These are phyloP conservation scores for Aphyosemion australe DNA, from an alignment of 2,113 vertebrate species.

Conservation along the genomic window DNA sequence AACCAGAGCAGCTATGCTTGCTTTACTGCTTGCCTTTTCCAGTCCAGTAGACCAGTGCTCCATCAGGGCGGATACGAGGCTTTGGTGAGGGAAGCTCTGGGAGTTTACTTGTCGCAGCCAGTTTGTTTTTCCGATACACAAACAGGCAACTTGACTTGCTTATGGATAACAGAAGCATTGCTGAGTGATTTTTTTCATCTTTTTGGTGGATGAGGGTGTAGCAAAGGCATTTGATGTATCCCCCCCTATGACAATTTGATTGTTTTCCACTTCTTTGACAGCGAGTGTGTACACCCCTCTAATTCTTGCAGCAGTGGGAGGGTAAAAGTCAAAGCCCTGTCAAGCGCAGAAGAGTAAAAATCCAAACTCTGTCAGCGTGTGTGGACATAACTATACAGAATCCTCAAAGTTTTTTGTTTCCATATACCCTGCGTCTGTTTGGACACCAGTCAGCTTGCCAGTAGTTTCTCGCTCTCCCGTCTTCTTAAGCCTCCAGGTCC, in stretches of 20 bases:
- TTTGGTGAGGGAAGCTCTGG: conserved; percentile 57
- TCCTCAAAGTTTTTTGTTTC: conserved; percentile 44
- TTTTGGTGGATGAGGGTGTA: conserved; percentile 39
- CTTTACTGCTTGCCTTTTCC: conserved; percentile 66
- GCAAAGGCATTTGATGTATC: conserved; percentile 54
- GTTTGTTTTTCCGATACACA: conserved; percentile 70
- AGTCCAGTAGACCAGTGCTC: conserved; percentile 59
- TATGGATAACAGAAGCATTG: conserved; percentile 59
- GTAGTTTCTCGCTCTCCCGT: conserved; percentile 30
- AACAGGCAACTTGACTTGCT: conserved; percentile 61
- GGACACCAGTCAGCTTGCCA: conserved; percentile 52
- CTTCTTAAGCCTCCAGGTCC: conserved; percentile 43
- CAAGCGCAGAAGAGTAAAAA: conserved; percentile 62
- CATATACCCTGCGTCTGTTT: conserved; percentile 52
- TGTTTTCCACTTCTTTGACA: conserved; percentile 63
- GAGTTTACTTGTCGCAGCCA: conserved; percentile 63
- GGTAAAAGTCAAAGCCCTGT: conserved; percentile 59
- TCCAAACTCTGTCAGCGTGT: conserved; percentile 59
- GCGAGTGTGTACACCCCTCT: conserved; percentile 34
- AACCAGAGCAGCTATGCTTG: conserved; percentile 61
- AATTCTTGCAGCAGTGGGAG: conserved; percentile 57
- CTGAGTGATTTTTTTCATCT: conserved; percentile 31
- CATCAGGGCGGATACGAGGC: conserved; percentile 31
- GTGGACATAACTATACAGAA: conserved; percentile 57
- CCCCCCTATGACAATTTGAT: conserved; percentile 63